Evolutionary conservation across 2,888 invertebrate genomes (phyloP).

Genomic region (Actias luna): DNA sequence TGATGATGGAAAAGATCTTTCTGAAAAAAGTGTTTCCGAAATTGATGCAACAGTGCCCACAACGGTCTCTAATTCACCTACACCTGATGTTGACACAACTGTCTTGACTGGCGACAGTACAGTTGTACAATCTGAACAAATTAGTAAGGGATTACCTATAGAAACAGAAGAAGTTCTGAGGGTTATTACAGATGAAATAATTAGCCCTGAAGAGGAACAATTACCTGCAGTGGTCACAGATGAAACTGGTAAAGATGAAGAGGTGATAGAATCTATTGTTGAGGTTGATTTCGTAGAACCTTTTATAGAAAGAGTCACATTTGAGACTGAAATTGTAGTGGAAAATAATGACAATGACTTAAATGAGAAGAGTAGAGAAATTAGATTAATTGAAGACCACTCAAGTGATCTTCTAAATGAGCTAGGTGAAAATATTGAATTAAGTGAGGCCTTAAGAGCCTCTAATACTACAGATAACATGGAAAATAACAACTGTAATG

Average conservation of each 20-base stretch:
- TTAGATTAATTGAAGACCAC: slow-evolving; percentile 36
- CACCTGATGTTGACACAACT: slow-evolving; percentile 21
- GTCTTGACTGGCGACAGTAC: slow-evolving; percentile 21
- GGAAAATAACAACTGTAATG: slow-evolving; percentile 64
- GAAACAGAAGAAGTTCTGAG: slow-evolving; percentile 17
- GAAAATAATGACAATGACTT: slow-evolving; percentile 59
- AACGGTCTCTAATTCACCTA: neutral
- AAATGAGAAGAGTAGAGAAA: slow-evolving; percentile 34
- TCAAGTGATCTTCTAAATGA: slow-evolving; percentile 59
- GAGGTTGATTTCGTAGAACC: slow-evolving; percentile 37
- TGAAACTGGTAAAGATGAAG: slow-evolving; percentile 14
- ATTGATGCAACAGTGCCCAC: neutral
- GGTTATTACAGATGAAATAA: slow-evolving; percentile 14
- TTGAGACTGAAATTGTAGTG: slow-evolving; percentile 70
- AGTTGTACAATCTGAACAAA: neutral
- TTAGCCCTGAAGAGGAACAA: slow-evolving; percentile 24
- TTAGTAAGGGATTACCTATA: neutral
- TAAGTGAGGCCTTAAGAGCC: slow-evolving; percentile 66
- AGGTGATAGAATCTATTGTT: slow-evolving; percentile 28
- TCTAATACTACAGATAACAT: slow-evolving; percentile 57
- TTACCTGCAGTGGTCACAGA: slow-evolving; percentile 18
- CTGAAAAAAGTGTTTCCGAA: neutral
- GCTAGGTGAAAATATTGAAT: slow-evolving; percentile 64
- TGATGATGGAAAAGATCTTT: slow-evolving; percentile 22
- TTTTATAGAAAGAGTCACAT: slow-evolving; percentile 48